Base-by-base conservation (phyloP, 2,113 vertebrate species). In the Limnothrissa miodon region DNA sequence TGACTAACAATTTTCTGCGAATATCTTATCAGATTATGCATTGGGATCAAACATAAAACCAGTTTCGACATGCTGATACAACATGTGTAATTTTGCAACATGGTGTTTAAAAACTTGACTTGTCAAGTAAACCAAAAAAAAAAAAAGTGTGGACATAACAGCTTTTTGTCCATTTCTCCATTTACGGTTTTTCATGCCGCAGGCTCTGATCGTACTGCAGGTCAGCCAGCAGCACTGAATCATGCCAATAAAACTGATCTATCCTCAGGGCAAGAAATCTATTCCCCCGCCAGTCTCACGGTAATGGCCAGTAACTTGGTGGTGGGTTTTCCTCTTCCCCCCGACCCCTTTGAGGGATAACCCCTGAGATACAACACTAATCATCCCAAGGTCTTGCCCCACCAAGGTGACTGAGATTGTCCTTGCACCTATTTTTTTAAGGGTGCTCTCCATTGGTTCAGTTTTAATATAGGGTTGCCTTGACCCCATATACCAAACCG, bases 401-500 rank as follows among this genome's bases (percentile, higher is more conserved):
- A 66, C 59, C 25, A 23, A 23, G 51, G 51, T 56, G 51, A 56
- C 19, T 15, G 1, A n/a, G 13, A 59, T 66, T 45, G 56, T 0
- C 56, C 46, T 83, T 33, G 51, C 66, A 44, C 29, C 51, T 53
- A 46, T 45, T 36, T 42, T 29, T 79, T 29, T 66, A 10, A 29
- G 33, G 59, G 80, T 15, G 17, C 84, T 48, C 29, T 78, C 81
- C 23, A 83, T 33, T 39, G 74, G 66, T 56, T 89, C 78, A 82
- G 82, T 79, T 83, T 84, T 83, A 86, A 80, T 80, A 78, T 45
- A 70, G 36, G 62, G 36, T 15, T 25, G 62, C 79, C 82, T 80
- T 88, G 48, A 86, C 82, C 83, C 53, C 79, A 86, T 88, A 84
- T 86, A 87, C 48, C 82, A 80, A 70, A 44, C 56, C 51, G 80